A percentile compares a stretch with the other conserved stretches of the same genome.
Evolutionary conservation across 2,888 invertebrate species (phyloP).

Genomic region (Caenorhabditis japonica): DNA sequence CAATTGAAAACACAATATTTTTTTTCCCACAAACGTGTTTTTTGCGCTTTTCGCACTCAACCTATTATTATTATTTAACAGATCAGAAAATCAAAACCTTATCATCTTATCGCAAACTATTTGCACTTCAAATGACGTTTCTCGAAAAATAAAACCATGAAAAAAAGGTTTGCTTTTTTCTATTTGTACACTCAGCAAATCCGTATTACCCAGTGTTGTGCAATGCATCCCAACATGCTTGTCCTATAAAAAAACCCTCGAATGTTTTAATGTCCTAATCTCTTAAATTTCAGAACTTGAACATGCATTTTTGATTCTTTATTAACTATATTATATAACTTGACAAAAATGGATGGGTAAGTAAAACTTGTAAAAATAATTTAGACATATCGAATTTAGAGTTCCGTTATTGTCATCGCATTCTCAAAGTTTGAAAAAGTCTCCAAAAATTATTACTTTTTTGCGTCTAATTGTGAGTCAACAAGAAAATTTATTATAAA

Average conservation of each 20-base stretch:
- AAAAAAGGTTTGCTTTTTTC: too few relatives aligned
- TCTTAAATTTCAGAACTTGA: background rate
- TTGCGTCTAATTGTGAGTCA: conserved; percentile 35
- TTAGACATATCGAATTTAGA: conserved; percentile 22
- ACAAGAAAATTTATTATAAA: background rate
- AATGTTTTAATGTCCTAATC: background rate
- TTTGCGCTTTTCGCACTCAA: too few relatives aligned
- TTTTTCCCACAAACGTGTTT: too few relatives aligned
- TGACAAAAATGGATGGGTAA: too few relatives aligned
- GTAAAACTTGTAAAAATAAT: conserved; percentile 4
- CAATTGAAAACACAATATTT: too few relatives aligned
- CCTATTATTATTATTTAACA: too few relatives aligned
- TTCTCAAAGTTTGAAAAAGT: conserved; percentile 13
- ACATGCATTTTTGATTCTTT: too few relatives aligned
- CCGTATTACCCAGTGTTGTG: conserved; percentile 36
- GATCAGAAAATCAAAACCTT: too few relatives aligned
- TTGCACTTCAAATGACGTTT: too few relatives aligned
- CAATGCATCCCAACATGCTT: conserved; percentile 24
- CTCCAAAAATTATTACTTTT: conserved; percentile 21
- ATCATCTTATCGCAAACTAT: too few relatives aligned
- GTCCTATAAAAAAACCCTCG: conserved; percentile 17
- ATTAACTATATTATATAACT: too few relatives aligned
- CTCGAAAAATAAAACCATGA: too few relatives aligned
- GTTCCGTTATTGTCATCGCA: conserved; percentile 10
- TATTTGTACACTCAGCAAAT: background rate